Evolutionary conservation across 2,113 vertebrate genomes (phyloP), one percentile per base, ranked within the genome.

Genomic region (Phalacrocorax brasilianus): DNA sequence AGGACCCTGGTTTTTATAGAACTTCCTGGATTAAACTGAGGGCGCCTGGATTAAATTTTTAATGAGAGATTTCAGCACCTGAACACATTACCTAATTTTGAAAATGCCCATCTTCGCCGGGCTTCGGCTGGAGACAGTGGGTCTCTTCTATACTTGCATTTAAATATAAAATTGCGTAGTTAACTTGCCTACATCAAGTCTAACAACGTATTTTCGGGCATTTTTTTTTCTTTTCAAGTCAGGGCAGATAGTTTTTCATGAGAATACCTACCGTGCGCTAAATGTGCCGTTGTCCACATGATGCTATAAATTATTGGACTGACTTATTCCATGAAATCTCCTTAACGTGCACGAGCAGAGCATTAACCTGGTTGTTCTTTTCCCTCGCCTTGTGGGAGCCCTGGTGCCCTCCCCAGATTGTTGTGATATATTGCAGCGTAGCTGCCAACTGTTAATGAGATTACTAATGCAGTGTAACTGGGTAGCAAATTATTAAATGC

Each of bases 111-210:
- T 68, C 58, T 68, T 49, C 49, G 16, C 30, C n/a, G 12, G 3
- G 11, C 62, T 59, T 16, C 77, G 19, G 7, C 42, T 40, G 44
- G 26, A 33, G 50, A 30, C 14, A 13, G 28, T 18, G 70, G 14
- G 3, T 72, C 28, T 72, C 17, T 24, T 32, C 32, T n/a, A 0
- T 15, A 4, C 56, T 42, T 50, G 6, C 6, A 16, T 14, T 66
- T 13, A 14, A 44, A 59, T 40, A 21, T 17, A 14, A 23, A 9
- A 16, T 16, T 13, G 21, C 1, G 0, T 15, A 4, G 17, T 40
- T n/a, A 21, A 76, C 40, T 28, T 27, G 9, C 58, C 38, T 26
- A 5, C 26, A 21, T 30, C 40, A 27, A 13, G 26, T 45, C 79
- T 16, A 56, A 67, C 47, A 59, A 52, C 17, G 14, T 38, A 49